Percentiles rank a stretch among this genome's conserved stretches.
phyloP scores from a whole-genome alignment of 2,113 vertebrate species.

The Urocitellus parryii region DNA sequence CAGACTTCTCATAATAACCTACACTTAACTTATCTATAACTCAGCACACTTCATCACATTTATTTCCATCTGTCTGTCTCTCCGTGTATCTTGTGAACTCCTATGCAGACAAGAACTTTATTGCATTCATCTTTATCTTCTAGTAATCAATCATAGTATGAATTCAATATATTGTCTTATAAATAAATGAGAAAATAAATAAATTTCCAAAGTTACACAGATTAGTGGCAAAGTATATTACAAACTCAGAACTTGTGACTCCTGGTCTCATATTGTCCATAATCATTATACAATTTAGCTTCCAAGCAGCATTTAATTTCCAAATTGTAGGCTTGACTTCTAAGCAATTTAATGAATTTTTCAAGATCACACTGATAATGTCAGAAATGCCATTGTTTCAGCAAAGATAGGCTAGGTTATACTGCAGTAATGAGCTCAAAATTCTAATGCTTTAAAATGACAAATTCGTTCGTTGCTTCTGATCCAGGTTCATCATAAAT shows the following conservation, averaged over 20 bases:
- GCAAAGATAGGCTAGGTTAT: neutral
- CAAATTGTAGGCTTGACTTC: slow-evolving; percentile 29
- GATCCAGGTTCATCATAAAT: neutral
- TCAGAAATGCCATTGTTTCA: neutral
- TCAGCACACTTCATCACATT: neutral
- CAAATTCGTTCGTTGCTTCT: neutral
- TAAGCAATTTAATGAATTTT: slow-evolving; percentile 36
- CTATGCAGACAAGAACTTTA: neutral
- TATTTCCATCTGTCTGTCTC: neutral
- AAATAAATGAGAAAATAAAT: slow-evolving; percentile 20
- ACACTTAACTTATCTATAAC: neutral
- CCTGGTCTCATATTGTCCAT: neutral
- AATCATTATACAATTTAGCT: slow-evolving; percentile 33
- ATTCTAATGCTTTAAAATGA: neutral
- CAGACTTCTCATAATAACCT: neutral
- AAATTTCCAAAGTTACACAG: slow-evolving; percentile 10
- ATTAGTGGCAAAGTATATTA: neutral
- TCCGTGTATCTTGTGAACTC: neutral
- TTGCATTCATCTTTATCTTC: neutral
- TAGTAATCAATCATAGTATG: neutral
- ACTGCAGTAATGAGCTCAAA: neutral
- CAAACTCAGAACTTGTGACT: neutral
- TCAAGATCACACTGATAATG: slow-evolving; percentile 5
- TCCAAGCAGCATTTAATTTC: slow-evolving; percentile 48
- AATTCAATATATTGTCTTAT: neutral